Evolutionary conservation across 2,113 vertebrate genomes (phyloP).

Genomic region (Triplophysa tibetana): DNA sequence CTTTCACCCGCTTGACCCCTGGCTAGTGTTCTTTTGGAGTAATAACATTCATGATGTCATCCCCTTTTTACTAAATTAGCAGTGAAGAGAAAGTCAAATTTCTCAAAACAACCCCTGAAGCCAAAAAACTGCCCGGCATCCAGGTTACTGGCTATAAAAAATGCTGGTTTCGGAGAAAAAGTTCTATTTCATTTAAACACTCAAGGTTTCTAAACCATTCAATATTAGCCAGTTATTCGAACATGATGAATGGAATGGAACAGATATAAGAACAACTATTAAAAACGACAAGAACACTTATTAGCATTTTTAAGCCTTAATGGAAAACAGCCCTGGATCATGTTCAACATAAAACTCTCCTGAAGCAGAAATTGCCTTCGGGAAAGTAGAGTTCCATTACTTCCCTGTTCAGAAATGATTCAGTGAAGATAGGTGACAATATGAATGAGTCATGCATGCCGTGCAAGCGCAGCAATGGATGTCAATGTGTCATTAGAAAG

Average conservation of each 20-base stretch:
- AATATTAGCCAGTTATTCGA: not conserved
- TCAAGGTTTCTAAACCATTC: not conserved
- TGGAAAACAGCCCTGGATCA: not conserved
- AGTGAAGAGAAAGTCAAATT: not conserved
- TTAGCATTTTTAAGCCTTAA: not conserved
- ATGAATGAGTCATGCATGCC: constrained; percentile 8
- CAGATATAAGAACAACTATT: not conserved
- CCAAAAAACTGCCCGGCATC: not conserved
- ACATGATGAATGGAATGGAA: not conserved
- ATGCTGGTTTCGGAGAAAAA: not conserved
- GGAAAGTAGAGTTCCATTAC: not conserved
- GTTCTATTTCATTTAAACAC: not conserved
- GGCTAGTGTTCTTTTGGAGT: not conserved
- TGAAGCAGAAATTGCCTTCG: not conserved
- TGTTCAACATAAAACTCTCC: not conserved
- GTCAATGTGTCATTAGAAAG: not conserved
- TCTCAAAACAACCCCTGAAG: not conserved
- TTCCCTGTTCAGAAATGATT: not conserved
- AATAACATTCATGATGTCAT: constrained; percentile 16
- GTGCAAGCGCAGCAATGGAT: constrained; percentile 10
- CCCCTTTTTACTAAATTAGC: constrained; percentile 10
- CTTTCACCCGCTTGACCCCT: constrained; percentile 4
- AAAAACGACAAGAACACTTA: not conserved
- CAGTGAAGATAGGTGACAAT: not conserved
- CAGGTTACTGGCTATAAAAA: not conserved